phyloP scores from a whole-genome alignment of 2,888 invertebrate species.

The Helobdella robusta region DNA sequence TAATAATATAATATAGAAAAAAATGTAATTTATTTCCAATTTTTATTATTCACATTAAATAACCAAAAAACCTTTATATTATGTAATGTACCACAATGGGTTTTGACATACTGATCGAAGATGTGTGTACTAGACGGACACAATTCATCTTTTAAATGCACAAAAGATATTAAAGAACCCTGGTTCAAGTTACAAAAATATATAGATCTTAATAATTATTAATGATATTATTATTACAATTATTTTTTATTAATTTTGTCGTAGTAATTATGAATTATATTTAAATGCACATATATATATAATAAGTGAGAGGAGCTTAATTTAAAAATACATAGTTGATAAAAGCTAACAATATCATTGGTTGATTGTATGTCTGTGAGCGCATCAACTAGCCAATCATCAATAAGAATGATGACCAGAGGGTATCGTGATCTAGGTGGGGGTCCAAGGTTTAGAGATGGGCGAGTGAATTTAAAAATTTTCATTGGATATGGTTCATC shows the following conservation, averaged over 20 bases:
- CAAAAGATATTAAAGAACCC: slow-evolving; percentile 71
- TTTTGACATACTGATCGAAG: slow-evolving; percentile 74
- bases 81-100: slow-evolving; percentile 70
- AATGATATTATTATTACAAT: too few relatives aligned
- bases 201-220: too few relatives aligned
- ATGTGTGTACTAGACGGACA: slow-evolving; percentile 71
- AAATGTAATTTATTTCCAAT: not conserved
- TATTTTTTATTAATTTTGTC: too few relatives aligned
- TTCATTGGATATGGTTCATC: not conserved
- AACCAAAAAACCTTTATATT: slow-evolving; percentile 63
- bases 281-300: too few relatives aligned
- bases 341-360: too few relatives aligned
- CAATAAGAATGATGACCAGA: slow-evolving; percentile 34
- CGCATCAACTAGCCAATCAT: too few relatives aligned
- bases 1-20: not conserved
- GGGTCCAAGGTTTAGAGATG: slow-evolving; percentile 33
- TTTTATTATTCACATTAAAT: not conserved
- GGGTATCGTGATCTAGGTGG: slow-evolving; percentile 39
- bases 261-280: too few relatives aligned
- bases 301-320: too few relatives aligned
- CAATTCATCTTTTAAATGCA: slow-evolving; percentile 71
- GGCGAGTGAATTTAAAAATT: not conserved
- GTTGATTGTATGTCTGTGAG: too few relatives aligned
- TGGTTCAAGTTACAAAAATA: slow-evolving; percentile 50
- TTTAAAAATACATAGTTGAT: too few relatives aligned